Base-by-base conservation (phyloP, 2,113 vertebrate species). In the Shinisaurus crocodilurus region DNA sequence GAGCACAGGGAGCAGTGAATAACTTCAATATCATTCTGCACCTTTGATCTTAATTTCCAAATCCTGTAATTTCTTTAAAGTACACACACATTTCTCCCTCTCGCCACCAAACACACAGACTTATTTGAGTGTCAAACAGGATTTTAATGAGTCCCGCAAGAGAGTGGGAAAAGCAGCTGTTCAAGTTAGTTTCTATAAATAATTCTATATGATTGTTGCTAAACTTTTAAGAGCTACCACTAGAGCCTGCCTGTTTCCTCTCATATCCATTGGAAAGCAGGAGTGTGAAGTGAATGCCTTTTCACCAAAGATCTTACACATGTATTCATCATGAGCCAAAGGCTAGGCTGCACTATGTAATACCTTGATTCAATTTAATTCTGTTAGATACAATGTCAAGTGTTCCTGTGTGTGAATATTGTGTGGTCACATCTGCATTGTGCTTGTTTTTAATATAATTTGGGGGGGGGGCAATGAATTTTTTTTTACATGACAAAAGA, bases 181-280 rank as follows among this genome's bases (percentile, higher is more conserved):
- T 94, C 92, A 92, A 95, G 92, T 96, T 96, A 96, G 93, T 94
- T 94, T 95, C 94, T 94, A 75, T 95, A 81, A 96, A 96, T 95
- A 95, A 95, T 95, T 95, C 95, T 92, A 48, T 93, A 92, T 96
- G 93, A 94, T 95, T 89, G 90, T 92, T 91, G 82, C 79, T 89
- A 86, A 91, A 34, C 90, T 95, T 94, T 94, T 89, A 95, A 95
- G 92, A 89, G 72, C 79, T 90, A 92, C 70, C 43, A 92, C 0
- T 0, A 74, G 90, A 95, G 70, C 85, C 82, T 89, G 72, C 85
- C 79, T 90, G 45, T 91, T 92, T 74, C 93, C 72, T 92, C 86
- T 81, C 40, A 60, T 2, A 50, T 70, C 57, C 18, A 6, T 92
- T 94, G 91, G 92, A 93, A 94, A 95, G 63, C 43, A 89, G 67